Percentiles rank a stretch among this genome's conserved stretches.
phyloP scores from a whole-genome alignment of 2,113 vertebrate genomes.

The Ammodytes marinus region DNA sequence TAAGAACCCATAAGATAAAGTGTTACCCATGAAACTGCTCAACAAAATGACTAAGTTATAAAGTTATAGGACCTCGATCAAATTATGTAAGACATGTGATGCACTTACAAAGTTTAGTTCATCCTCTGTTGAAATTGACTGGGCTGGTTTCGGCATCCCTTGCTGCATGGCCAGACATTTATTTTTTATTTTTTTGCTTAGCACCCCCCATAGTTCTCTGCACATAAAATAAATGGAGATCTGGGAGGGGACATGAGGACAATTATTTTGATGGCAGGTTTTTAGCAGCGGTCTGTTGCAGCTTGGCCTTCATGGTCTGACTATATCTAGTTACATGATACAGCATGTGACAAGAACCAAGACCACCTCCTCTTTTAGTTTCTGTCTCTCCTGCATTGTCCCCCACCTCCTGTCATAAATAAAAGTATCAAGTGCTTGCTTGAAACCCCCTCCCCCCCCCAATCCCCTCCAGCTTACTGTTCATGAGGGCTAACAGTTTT shows the following conservation, averaged over 20 bases:
- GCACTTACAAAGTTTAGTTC: background rate
- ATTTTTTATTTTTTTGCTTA: background rate
- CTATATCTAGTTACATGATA: background rate
- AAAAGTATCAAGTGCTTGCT: conserved; percentile 3
- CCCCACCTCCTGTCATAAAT: background rate
- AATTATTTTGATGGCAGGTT: background rate
- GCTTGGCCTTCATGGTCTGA: background rate
- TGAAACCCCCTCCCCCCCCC: conserved; percentile 4
- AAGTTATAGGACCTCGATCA: background rate
- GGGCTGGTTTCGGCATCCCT: background rate
- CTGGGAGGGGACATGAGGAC: background rate
- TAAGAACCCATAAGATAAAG: background rate
- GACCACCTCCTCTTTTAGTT: conserved; percentile 23
- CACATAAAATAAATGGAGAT: background rate
- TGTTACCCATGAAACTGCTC: background rate
- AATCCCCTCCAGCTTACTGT: conserved; percentile 7
- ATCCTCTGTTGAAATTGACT: background rate
- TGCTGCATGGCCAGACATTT: background rate
- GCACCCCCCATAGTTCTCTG: background rate
- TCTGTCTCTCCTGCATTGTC: conserved; percentile 11
- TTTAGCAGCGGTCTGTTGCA: background rate
- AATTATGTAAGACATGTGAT: background rate
- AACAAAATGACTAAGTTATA: background rate
- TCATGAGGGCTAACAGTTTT: conserved; percentile 74
- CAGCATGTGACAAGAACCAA: background rate